Conservation (phyloP, 2,888 invertebrate genomes). For the Didymodactylos carnosus region DNA sequence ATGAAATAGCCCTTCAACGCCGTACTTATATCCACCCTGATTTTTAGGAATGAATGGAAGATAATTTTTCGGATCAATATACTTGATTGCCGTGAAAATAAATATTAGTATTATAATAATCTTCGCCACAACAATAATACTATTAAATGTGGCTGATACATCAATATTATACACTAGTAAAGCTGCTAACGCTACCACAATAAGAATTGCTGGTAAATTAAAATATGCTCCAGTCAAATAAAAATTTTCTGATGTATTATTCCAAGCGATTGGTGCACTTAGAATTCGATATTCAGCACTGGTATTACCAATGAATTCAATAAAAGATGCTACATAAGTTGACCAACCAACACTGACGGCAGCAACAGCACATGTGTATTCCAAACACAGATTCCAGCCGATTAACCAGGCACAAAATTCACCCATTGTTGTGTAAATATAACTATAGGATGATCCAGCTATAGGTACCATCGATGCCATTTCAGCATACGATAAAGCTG, state of each 20-base stretch:
- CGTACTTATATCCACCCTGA: background rate
- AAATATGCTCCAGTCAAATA: background rate
- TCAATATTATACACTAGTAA: background rate
- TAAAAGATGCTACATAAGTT: background rate
- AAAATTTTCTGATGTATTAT: background rate
- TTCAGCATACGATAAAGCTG: background rate
- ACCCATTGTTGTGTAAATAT: background rate
- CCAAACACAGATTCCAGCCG: background rate
- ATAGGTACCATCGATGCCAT: background rate
- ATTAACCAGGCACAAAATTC: background rate
- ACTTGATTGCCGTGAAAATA: background rate
- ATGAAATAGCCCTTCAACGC: background rate
- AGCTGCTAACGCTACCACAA: background rate
- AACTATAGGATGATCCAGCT: background rate
- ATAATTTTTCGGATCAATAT: background rate
- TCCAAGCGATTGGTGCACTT: background rate
- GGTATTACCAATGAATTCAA: background rate
- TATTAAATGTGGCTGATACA: background rate
- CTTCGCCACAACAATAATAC: background rate
- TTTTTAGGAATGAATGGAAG: background rate
- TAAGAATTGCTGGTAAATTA: background rate
- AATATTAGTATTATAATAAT: background rate
- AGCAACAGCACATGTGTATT: background rate
- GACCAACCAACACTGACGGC: background rate
- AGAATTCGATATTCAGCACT: background rate